Evolutionary conservation across 2,888 invertebrate species (phyloP), one percentile per base, ranked within the genome.

Genomic region (Pelosia muscerda): DNA sequence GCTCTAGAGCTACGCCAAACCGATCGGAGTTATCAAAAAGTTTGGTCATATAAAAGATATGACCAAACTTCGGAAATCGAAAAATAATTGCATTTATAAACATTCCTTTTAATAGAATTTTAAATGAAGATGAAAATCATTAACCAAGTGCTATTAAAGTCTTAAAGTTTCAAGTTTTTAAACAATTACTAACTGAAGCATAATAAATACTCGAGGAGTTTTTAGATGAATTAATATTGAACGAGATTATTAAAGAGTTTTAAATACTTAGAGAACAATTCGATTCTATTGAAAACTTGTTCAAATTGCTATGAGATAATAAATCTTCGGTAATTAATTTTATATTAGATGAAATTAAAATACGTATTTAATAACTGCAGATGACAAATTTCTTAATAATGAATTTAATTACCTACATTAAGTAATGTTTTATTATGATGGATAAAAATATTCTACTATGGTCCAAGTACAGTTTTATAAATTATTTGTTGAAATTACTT

Each of bases 161-260:
- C 70, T 54, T 31, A 64, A 78, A 78, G 63, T 76, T 76, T 60
- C 66, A 68, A 76, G 68, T 58, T 70, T 55, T 62, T 68, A 58
- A 31, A 68, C 71, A 65, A 65, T 60, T 71, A 63, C 55, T 56
- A 72, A 73, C 63, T 71, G 70, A 65, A 75, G 75, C 65, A 62
- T 71, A 63, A 72, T 72, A 72, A 76, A 79, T 8, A 38, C 75
- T 71, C 34, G 65, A 60, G 28, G 42, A 62, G 25, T 26, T 65
- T 68, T 71, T 55, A 55, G 38, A 62, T 23, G 56, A 66, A 71
- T 74, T 54, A 34, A 58, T 54, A 28, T 38, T 53, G 23, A 31
- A 31, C 58, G 22, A 61, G 71, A 68, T 72, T 70, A 73, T 66
- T 63, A 69, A 69, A 75, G 75, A 72, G 69, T 73, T 76, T n/a